Evolutionary conservation across 2,888 invertebrate species (phyloP), one percentile per base, ranked within the genome.

Genomic region (Didymodactylos carnosus): DNA sequence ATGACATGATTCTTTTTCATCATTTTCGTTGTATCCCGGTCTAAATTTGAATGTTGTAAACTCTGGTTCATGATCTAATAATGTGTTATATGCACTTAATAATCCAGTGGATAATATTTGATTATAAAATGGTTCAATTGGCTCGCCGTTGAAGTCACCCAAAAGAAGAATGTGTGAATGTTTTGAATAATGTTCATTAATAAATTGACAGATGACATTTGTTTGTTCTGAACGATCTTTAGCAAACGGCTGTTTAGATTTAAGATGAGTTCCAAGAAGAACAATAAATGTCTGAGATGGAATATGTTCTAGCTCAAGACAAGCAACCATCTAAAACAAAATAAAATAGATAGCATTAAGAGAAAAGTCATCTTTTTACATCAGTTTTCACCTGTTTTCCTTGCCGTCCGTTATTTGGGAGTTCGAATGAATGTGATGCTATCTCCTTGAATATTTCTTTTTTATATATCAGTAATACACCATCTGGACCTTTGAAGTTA

Each of bases 131-230:
- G 88, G 88, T 80, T 90, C 90, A 6, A 82, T 84, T 1, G 89
- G 88, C 80, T 88, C 88, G 0, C 89, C 89, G 80, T 90, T 90
- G 79, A 90, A 89, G 81, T 90, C 90, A 0, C 90, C 90, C 78
- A 88, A 88, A 6, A 90, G 78, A 69, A 90, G 82, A 6, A 88
- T 80, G 0, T 90, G 88, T 25, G 73, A 14, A 4, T 76, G 75
- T 11, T 41, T 72, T 16, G 75, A 51, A 51, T 51, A 73, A 7
- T 77, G 76, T 51, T 79, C 53, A 27, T 73, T 46, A 7, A 82
- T 71, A 35, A 77, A 75, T 8, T 78, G 73, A 11, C 78, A 75
- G 35, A 81, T 62, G 71, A 76, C 79, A 39, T 76, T 72, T 4
- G 79, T 80, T 73, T 82, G 81, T 39, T 77, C 72, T 19, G 76